Conservation (phyloP, 1,140 invertebrate genomes). For the Stenopsyche tienmushanensis region DNA sequence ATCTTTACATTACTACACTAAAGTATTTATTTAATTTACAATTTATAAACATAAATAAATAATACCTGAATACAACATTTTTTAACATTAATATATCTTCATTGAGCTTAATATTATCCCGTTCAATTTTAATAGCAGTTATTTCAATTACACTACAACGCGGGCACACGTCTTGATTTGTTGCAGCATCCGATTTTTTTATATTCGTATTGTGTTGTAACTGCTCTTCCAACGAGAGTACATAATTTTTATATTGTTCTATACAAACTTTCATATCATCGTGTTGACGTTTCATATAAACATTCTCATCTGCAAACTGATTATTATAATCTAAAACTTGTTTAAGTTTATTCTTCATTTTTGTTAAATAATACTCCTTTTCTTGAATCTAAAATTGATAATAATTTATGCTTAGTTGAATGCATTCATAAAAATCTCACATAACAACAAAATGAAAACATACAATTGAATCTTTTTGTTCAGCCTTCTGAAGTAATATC, state of each 20-base stretch:
- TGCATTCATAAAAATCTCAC: neutral
- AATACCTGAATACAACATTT: slow-evolving; percentile 60
- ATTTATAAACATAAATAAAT: slow-evolving; percentile 21
- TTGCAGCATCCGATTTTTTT: neutral
- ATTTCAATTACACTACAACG: slow-evolving; percentile 30
- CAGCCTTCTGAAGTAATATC: slow-evolving; percentile 28
- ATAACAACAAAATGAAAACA: neutral
- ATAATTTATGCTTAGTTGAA: neutral
- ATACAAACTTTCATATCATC: slow-evolving; percentile 38
- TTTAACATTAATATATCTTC: slow-evolving; percentile 67
- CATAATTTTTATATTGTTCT: slow-evolving; percentile 34
- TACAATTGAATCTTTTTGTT: slow-evolving; percentile 31
- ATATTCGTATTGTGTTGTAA: neutral
- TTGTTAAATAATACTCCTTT: slow-evolving; percentile 28
- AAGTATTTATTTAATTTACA: slow-evolving; percentile 1
- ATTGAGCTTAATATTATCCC: slow-evolving; percentile 55
- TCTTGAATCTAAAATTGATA: slow-evolving; percentile 22
- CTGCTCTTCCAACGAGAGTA: slow-evolving; percentile 29
- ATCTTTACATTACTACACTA: slow-evolving; percentile 22
- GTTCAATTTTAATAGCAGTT: slow-evolving; percentile 31
- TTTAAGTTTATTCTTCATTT: slow-evolving; percentile 36
- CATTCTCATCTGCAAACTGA: slow-evolving; percentile 41
- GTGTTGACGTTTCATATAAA: slow-evolving; percentile 33
- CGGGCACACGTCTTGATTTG: slow-evolving; percentile 14
- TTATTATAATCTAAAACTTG: slow-evolving; percentile 30